Evolutionary conservation across 2,888 invertebrate species (phyloP), one percentile per base, ranked within the genome.

Genomic region (Euzetes globulus): DNA sequence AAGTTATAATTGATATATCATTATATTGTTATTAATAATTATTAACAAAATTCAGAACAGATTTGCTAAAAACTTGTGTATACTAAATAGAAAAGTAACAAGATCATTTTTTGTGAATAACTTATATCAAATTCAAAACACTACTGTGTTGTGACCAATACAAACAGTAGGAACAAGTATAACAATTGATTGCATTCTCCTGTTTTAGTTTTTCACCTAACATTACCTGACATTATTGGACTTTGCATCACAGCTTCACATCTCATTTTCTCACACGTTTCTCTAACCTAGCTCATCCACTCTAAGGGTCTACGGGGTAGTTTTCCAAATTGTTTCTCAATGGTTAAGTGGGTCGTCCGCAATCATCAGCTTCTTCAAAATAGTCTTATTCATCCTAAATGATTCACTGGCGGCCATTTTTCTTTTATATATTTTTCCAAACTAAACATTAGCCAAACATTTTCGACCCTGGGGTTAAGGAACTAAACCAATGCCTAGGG

Each of bases 201-300:
- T n/a, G n/a, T n/a, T n/a, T n/a, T n/a, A 33, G 25, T 22, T 37
- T 63, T 52, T 52, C 52, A 52, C n/a, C 1, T n/a, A 19, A 33
- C 37, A 37, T 33, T 37, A 63, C 17, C 33, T 7, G 4, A 33
- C 17, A 63, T 63, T 63, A 63, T 7, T 4, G 22, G 27, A 27
- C 19, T 52, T 58, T 60, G 27, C 60, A 60, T 60, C 29, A 29
- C 33, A 27, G 11, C 60, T 60, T 60, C 60, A 60, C 60, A 60
- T 60, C 52, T 52, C 52, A 52, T 52, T 52, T 47, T 47, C 47
- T 47, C 47, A 15, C 5, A 33, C 33, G 33, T 33, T 50, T 17
- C 17, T 50, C n/a, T n/a, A n/a, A n/a, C n/a, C n/a, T n/a, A n/a
- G n/a, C n/a, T n/a, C n/a, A n/a, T n/a, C n/a, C n/a, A n/a, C n/a